phyloP scores from a whole-genome alignment of 1,140 invertebrate genomes.

The Heliconius melpomene region DNA sequence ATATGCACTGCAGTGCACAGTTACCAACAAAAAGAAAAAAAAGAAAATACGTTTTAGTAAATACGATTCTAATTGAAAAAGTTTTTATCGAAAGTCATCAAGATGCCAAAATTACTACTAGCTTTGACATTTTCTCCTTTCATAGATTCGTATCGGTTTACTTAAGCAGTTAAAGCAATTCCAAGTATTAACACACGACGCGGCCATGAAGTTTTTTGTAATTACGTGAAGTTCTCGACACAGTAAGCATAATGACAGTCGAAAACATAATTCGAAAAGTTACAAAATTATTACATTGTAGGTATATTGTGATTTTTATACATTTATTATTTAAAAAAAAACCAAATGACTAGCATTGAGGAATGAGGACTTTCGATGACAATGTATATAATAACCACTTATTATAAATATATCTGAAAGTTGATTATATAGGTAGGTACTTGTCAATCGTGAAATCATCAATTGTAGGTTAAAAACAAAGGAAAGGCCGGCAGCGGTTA shows the following conservation, averaged over 20 bases:
- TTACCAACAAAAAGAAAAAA: not conserved
- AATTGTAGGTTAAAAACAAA: slow-evolving; percentile 53
- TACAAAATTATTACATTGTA: slow-evolving; percentile 65
- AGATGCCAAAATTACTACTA: slow-evolving; percentile 67
- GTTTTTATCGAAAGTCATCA: slow-evolving; percentile 68
- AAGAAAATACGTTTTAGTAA: not conserved
- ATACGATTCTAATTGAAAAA: slow-evolving; percentile 71
- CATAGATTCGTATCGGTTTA: slow-evolving; percentile 68
- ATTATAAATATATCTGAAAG: slow-evolving; percentile 33
- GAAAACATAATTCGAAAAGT: slow-evolving; percentile 62
- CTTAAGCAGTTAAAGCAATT: slow-evolving; percentile 64
- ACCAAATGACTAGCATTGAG: slow-evolving; percentile 27
- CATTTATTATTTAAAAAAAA: slow-evolving; percentile 27
- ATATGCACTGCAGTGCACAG: not conserved
- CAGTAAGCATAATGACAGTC: slow-evolving; percentile 52
- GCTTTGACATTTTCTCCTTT: slow-evolving; percentile 55
- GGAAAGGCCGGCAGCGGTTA: slow-evolving; percentile 48
- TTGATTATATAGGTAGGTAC: slow-evolving; percentile 31
- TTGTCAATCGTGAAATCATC: slow-evolving; percentile 45
- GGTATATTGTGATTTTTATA: slow-evolving; percentile 44
- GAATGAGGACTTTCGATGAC: slow-evolving; percentile 29
- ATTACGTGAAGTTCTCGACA: slow-evolving; percentile 54
- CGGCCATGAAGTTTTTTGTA: slow-evolving; percentile 50
- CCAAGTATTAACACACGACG: slow-evolving; percentile 72
- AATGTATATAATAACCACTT: slow-evolving; percentile 35